These are phyloP conservation scores for Halocaridina rubra DNA, from an alignment of 2,888 invertebrate species.

Conservation along the genomic window DNA sequence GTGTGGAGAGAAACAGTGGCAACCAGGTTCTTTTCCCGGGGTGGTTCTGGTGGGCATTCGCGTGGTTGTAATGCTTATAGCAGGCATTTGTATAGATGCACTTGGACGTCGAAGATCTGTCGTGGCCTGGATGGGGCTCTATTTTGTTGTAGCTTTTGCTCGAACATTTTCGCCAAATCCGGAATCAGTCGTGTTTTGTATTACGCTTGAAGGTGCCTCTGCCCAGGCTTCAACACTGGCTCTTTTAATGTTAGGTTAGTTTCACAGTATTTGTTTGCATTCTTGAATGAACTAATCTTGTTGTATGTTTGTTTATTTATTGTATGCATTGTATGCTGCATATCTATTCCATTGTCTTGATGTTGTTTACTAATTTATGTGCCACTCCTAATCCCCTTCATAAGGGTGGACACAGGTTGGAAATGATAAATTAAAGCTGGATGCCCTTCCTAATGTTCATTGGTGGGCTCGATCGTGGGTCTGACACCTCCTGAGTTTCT, in stretches of 20 bases:
- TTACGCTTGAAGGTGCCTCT: slow-evolving; percentile 49
- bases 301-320: too few relatives aligned
- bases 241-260: slow-evolving; percentile 45
- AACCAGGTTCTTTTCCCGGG: slow-evolving; percentile 32
- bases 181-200: slow-evolving; percentile 36
- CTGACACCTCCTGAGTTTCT: too few relatives aligned
- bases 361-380: too few relatives aligned
- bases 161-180: slow-evolving; percentile 46
- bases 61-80: slow-evolving; percentile 29
- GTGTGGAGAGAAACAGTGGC: slow-evolving; percentile 38
- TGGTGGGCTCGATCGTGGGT: too few relatives aligned
- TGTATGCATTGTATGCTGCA: too few relatives aligned
- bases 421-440: too few relatives aligned
- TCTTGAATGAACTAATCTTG: too few relatives aligned
- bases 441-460: too few relatives aligned
- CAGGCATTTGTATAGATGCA: slow-evolving; percentile 50
- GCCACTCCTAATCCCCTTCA: too few relatives aligned
- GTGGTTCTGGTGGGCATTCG: slow-evolving; percentile 40
- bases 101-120: slow-evolving; percentile 43
- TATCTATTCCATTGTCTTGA: too few relatives aligned
- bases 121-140: slow-evolving; percentile 54
- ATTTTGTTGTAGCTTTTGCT: slow-evolving; percentile 51
- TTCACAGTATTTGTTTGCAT: too few relatives aligned
- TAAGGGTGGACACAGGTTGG: too few relatives aligned
- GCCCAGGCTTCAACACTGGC: slow-evolving; percentile 50